These are phyloP conservation scores for Aleadryas rufinucha DNA, from an alignment of 2,113 vertebrate species.

Conservation along the genomic window DNA sequence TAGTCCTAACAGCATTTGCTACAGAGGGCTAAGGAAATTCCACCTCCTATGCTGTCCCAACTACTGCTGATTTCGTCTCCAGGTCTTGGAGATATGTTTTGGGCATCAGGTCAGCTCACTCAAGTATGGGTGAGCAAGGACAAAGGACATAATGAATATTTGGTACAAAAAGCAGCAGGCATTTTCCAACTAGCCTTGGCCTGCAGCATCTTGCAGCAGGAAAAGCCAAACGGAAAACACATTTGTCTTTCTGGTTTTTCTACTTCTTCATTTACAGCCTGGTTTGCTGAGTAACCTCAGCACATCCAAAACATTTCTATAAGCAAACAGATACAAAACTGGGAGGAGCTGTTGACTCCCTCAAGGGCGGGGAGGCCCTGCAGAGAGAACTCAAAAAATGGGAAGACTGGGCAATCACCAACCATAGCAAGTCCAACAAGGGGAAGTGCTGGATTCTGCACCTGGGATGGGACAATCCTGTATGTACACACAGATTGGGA, in stretches of 20 bases:
- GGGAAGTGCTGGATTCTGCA: neutral
- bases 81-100: neutral
- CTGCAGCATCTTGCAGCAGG: neutral
- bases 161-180: neutral
- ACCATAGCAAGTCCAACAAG: neutral
- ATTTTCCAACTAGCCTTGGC: neutral
- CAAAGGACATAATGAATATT: neutral
- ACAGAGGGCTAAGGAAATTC: neutral
- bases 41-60: neutral
- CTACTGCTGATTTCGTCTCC: neutral
- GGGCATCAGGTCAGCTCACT: neutral
- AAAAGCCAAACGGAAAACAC: neutral
- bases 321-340: neutral
- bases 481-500: neutral
- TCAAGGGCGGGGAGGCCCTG: neutral
- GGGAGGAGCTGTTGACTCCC: neutral
- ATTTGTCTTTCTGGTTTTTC: neutral
- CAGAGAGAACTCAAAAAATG: neutral
- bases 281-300: neutral
- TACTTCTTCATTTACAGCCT: neutral
- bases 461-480: neutral
- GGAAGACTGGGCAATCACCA: neutral
- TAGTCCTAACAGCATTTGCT: neutral
- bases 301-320: neutral
- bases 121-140: neutral